Conservation (phyloP, 2,113 vertebrate genomes). For the Tamias sibiricus region DNA sequence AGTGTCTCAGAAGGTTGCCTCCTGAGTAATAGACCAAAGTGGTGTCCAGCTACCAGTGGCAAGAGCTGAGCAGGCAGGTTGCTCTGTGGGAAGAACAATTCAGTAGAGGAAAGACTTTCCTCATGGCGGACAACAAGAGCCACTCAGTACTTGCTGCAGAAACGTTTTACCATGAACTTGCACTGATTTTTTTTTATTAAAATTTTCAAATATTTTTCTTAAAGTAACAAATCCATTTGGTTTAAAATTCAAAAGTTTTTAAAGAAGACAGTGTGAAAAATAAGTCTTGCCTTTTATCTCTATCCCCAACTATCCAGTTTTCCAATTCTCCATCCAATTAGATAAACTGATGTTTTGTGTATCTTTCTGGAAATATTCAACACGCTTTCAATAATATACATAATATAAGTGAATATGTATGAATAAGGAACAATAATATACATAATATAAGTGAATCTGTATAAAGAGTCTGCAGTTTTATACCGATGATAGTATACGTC, state of each 20-base stretch:
- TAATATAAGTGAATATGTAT: background rate
- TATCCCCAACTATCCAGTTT: background rate
- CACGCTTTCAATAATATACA: background rate
- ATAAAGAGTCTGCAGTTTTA: background rate
- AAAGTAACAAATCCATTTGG: background rate
- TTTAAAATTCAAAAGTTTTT: background rate
- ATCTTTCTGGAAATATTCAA: background rate
- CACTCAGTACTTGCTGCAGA: background rate
- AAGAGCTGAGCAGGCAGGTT: background rate
- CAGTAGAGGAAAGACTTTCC: background rate
- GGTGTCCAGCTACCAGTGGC: background rate
- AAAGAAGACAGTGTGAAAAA: background rate
- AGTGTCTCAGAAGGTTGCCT: background rate
- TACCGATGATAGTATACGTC: background rate
- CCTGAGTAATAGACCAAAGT: background rate
- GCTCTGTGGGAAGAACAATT: background rate
- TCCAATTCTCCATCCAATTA: background rate
- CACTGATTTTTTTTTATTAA: background rate
- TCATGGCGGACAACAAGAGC: background rate
- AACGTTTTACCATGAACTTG: background rate
- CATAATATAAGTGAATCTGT: background rate
- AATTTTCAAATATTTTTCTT: background rate
- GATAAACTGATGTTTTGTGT: background rate
- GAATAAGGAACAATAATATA: background rate
- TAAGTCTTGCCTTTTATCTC: background rate